These are phyloP conservation scores for Sigmodon hispidus DNA, from an alignment of 2,113 vertebrate species.

Conservation along the genomic window DNA sequence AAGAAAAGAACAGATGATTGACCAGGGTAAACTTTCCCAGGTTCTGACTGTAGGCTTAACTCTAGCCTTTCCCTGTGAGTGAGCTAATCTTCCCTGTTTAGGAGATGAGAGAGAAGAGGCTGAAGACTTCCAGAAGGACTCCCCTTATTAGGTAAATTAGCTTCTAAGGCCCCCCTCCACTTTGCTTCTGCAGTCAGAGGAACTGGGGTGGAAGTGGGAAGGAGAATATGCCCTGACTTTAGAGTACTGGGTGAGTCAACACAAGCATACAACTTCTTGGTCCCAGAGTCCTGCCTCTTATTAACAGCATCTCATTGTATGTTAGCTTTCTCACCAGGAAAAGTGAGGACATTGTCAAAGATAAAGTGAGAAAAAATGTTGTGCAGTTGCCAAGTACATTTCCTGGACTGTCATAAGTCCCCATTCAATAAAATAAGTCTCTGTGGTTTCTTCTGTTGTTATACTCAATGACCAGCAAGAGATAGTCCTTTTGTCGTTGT, in stretches of 20 bases:
- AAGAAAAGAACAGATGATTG: neutral
- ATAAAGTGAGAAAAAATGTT: neutral
- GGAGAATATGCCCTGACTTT: neutral
- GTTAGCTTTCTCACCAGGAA: neutral
- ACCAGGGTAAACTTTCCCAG: neutral
- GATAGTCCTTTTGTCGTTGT: fast-evolving
- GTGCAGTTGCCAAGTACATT: neutral
- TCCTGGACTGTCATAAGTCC: neutral
- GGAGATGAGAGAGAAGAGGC: neutral
- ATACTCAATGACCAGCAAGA: neutral
- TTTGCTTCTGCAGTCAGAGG: neutral
- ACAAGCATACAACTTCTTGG: neutral
- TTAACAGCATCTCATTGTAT: neutral
- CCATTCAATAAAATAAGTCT: neutral
- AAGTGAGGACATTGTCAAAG: neutral
- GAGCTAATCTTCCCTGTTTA: neutral
- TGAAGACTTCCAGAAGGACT: neutral
- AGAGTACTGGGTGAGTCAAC: neutral
- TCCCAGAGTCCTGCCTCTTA: neutral
- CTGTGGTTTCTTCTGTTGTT: neutral
- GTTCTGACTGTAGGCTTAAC: no score
- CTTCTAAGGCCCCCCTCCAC: neutral
- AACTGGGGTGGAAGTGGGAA: neutral
- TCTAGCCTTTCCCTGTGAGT: neutral
- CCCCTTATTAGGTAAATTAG: neutral